Evolutionary conservation across 2,888 invertebrate genomes (phyloP).

Genomic region (Nomada fabriciana): DNA sequence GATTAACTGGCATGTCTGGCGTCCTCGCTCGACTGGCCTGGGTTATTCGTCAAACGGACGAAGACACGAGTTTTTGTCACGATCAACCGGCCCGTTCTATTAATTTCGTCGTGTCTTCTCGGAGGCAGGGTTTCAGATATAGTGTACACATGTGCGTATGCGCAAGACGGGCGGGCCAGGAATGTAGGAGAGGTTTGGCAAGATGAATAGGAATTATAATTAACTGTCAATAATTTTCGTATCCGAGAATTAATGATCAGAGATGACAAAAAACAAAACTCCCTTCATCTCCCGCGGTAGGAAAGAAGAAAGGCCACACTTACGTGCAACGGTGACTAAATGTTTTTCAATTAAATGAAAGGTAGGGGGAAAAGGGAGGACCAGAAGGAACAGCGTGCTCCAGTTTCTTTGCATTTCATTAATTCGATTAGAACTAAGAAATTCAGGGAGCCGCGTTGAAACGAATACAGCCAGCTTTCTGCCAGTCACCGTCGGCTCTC

Average conservation of each 20-base stretch:
- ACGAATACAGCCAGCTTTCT: too few relatives aligned
- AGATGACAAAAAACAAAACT: too few relatives aligned
- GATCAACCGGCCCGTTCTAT: not conserved
- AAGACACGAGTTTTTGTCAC: slow-evolving; percentile 24
- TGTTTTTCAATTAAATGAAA: too few relatives aligned
- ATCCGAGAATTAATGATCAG: not conserved
- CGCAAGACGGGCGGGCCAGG: not conserved
- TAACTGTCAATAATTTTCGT: not conserved
- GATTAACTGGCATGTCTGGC: slow-evolving; percentile 30
- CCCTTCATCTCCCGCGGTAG: too few relatives aligned
- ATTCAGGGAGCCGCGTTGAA: not conserved
- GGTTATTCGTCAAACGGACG: slow-evolving; percentile 43
- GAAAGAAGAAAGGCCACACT: too few relatives aligned
- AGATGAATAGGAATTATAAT: not conserved
- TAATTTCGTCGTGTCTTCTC: not conserved
- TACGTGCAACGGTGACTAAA: too few relatives aligned
- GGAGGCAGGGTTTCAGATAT: not conserved
- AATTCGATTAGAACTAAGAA: not conserved
- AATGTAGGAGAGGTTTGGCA: not conserved
- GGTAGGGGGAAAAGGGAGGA: too few relatives aligned
- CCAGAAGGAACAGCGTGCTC: too few relatives aligned
- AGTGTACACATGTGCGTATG: too few relatives aligned
- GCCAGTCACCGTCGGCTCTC: not conserved
- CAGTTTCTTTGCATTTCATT: not conserved
- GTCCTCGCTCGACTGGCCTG: slow-evolving; percentile 30